Conservation (phyloP, 2,113 vertebrate genomes). For the Sterrhoptilus dennistouni region DNA sequence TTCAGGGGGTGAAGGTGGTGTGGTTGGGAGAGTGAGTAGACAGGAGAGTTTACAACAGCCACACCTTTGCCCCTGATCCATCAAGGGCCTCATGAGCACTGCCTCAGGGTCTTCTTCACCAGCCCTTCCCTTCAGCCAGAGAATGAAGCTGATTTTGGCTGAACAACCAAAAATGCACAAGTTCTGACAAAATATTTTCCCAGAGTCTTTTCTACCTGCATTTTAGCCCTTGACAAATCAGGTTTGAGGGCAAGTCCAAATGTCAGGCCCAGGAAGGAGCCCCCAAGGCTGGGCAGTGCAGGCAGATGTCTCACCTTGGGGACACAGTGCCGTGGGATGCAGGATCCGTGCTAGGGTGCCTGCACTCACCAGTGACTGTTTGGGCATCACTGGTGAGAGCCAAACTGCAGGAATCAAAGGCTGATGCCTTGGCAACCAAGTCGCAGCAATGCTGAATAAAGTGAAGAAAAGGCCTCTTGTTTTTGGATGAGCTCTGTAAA, state of each 20-base stretch:
- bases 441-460: slow-evolving; percentile 7
- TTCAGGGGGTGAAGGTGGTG: not conserved
- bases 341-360: not conserved
- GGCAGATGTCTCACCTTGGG: not conserved
- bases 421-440: slow-evolving; percentile 39
- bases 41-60: not conserved
- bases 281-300: rapidly evolving
- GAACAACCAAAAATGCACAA: rapidly evolving
- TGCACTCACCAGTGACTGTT: not conserved
- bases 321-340: rapidly evolving
- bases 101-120: not conserved
- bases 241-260: rapidly evolving
- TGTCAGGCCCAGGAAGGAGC: not conserved
- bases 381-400: not conserved
- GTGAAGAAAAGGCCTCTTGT: slow-evolving; percentile 54
- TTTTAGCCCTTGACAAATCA: not conserved
- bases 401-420: slow-evolving; percentile 37
- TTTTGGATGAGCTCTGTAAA: slow-evolving; percentile 52
- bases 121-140: not conserved
- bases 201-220: not conserved
- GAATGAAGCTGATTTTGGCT: rapidly evolving
- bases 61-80: not conserved
- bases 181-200: not conserved
- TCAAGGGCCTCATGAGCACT: no score
- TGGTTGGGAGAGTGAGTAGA: rapidly evolving